Conservation (phyloP, 2,888 invertebrate species). For the Patella ulyssiponensis region DNA sequence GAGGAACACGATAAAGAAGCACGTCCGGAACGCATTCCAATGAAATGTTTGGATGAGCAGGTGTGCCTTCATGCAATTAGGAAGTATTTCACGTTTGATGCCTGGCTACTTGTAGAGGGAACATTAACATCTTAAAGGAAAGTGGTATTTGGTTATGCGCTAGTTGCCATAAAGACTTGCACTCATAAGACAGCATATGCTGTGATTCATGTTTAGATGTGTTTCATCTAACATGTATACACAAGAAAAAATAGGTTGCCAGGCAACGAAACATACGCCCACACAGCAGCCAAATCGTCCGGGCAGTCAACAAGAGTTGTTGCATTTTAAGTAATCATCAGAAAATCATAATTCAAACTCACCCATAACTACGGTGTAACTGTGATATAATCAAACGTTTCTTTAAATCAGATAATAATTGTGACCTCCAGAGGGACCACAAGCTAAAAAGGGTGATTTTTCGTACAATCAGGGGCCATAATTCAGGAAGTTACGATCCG, state of each 20-base stretch:
- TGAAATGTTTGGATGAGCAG: neutral
- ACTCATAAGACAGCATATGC: neutral
- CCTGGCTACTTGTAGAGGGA: neutral
- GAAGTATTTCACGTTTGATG: neutral
- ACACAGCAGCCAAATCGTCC: no score
- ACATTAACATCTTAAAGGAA: neutral
- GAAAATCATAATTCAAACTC: no score
- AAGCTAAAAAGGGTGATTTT: no score
- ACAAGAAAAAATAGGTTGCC: neutral
- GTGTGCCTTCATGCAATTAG: neutral
- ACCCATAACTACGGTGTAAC: no score
- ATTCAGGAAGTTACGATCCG: no score
- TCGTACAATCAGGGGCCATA: no score
- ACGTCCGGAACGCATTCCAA: neutral
- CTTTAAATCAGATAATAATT: no score
- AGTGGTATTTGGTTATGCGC: neutral
- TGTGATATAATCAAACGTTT: no score
- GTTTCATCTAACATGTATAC: neutral
- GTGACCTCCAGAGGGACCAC: no score
- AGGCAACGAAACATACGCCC: no score
- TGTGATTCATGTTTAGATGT: neutral
- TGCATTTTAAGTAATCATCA: no score
- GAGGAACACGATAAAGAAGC: neutral
- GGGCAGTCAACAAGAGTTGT: no score
- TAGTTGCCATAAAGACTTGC: neutral